Evolutionary conservation across 1,140 invertebrate species (phyloP), one percentile per base, ranked within the genome.

Genomic region (Drosophila albomicans): DNA sequence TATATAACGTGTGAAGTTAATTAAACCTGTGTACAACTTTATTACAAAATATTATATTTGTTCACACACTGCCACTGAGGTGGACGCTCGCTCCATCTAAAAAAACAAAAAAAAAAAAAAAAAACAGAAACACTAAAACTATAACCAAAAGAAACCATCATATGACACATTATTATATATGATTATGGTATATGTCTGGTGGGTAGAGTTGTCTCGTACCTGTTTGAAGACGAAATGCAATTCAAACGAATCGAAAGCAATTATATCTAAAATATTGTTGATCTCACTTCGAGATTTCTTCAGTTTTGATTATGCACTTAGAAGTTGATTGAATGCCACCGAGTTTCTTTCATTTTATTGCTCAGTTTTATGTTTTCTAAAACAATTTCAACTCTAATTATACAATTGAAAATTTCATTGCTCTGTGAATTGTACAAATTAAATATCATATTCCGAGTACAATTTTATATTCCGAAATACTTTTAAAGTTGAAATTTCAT

Each of bases 41-140:
- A 88, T 88, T 88, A 89, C 85, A 88, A 88, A 88, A 88, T 89
- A 89, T 89, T 67, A 84, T 84, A 85, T 85, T 86, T 75, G 78
- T 85, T 86, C 78, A 81, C 82, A 87, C 63, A 65, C 38, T 45
- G 51, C 1, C 51, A 43, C 41, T n/a, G 63, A 65, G 63, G 63
- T 56, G 70, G 58, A 72, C 62, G 25, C 43, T 63, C 32, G 65
- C 32, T 8, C 32, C 32, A 5, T 8, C 32, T 15, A 71, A 13
- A 13, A 13, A 67, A 8, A 15, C 5, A 48, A 6, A 28, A 8
- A 28, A 38, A 10, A 30, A 20, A 25, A 25, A 25, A 3, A 25
- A 3, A 25, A 46, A 5, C 43, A 52, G 6, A 54, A 5, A 11
- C 28, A 28, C 51, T 10, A 5, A 54, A 6, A 32, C 25, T 54